phyloP scores from a whole-genome alignment of 1,140 invertebrate genomes.

The Zaprionus inermis region DNA sequence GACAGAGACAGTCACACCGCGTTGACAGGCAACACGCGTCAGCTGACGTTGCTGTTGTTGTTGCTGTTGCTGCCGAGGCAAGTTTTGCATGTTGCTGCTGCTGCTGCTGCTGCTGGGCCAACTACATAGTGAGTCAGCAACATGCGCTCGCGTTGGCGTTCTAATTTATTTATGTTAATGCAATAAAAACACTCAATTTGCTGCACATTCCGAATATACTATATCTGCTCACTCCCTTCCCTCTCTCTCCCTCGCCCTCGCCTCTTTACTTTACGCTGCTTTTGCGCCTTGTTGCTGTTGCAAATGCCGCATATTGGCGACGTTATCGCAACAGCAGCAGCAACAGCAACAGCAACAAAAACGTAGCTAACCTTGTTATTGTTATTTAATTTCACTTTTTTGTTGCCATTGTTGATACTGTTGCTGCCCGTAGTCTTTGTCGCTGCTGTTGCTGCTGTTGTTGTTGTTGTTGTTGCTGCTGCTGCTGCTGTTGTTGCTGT shows the following conservation, averaged over 20 bases:
- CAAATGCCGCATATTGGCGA: slow-evolving; percentile 54
- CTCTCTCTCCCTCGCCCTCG: too few species aligned
- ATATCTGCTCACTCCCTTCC: slow-evolving; percentile 4
- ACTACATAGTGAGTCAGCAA: slow-evolving; percentile 61
- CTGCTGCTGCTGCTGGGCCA: slow-evolving; percentile 28
- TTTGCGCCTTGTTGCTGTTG: slow-evolving; percentile 32
- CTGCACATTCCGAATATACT: slow-evolving; percentile 57
- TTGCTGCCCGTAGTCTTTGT: slow-evolving; percentile 50
- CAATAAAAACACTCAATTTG: slow-evolving; percentile 81
- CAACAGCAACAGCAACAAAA: slow-evolving; percentile 40
- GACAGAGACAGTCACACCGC: neutral
- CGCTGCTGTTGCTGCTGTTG: slow-evolving; percentile 49
- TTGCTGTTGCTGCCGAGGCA: slow-evolving; percentile 31
- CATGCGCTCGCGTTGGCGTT: slow-evolving; percentile 56
- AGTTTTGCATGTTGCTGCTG: slow-evolving; percentile 26
- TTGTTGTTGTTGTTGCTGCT: slow-evolving; percentile 26
- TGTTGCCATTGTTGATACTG: slow-evolving; percentile 51
- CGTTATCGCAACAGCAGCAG: slow-evolving; percentile 53
- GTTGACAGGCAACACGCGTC: slow-evolving; percentile 48
- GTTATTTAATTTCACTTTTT: slow-evolving; percentile 80
- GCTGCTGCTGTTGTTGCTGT: slow-evolving; percentile 36
- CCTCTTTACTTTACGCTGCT: too few species aligned
- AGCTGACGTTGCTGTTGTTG: slow-evolving; percentile 35
- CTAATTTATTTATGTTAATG: slow-evolving; percentile 82
- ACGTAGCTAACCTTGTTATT: slow-evolving; percentile 76